Base-by-base conservation (phyloP, 2,797 vertebrate genomes). In the Margarornis squamiger region DNA sequence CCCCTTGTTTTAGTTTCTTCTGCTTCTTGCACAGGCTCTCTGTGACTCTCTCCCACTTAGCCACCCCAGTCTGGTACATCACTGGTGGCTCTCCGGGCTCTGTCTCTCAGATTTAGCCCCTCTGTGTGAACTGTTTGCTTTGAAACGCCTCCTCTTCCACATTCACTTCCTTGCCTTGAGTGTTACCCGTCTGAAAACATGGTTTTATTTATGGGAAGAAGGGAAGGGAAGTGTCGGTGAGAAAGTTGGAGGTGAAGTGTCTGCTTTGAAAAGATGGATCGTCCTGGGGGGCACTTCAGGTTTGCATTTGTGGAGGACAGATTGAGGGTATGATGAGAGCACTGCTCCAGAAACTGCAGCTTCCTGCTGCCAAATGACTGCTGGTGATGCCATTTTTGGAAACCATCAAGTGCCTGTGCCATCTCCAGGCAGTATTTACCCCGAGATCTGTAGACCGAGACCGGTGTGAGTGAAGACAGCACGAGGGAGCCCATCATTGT, bases 131-230 rank as follows among this genome's bases (percentile, higher is more conserved):
- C 0, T 6, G 22, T 38, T 67, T 66, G 51, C 71, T 58, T 34
- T 68, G 38, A 30, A 30, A 67, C 1, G 1, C 45, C 36, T 78
- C 58, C 49, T 82, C 19, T 51, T 30, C 67, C 48, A 2, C 0
- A 0, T 22, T 32, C 16, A 26, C 7, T 16, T 55, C 13, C 39
- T 55, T 34, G 49, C 41, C 12, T 58, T 4, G 49, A 41, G 22
- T 1, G 0, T 20, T 46, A 9, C 46, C 61, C 0, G 0, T 65
- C 1, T 13, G 73, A 22, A 88, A 91, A 57, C 1, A 8, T 2
- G 18, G 32, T 15, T 63, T 77, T 19, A 19, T 49, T 41, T 14
- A 6, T 4, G 29, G 79, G 52, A 43, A 51, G 41, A 10, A 21
- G 11, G 32, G 52, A 39, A 61, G 43, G 76, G 68, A 63, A 8